Percentiles rank a stretch among this genome's conserved stretches.
These are phyloP conservation scores for Zeugodacus cucurbitae DNA, from an alignment of 1,140 invertebrate genomes.

Conservation along the genomic window DNA sequence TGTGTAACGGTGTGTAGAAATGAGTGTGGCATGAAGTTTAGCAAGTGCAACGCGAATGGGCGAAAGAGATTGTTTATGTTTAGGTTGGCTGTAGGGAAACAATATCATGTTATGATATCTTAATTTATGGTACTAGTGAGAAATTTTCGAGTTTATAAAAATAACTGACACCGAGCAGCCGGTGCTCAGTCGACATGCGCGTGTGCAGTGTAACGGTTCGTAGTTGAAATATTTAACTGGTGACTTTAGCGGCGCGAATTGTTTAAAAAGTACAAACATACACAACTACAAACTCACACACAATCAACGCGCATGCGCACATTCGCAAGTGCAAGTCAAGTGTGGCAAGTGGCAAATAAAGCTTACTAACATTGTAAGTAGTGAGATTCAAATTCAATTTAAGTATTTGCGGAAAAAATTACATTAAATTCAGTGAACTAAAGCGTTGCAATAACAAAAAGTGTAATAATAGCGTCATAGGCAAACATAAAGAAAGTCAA, in stretches of 20 bases:
- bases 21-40: constrained; percentile 38
- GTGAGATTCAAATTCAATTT: background rate
- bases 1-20: background rate
- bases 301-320: background rate
- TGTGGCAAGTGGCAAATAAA: background rate
- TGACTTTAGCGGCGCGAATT: background rate
- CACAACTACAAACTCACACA: background rate
- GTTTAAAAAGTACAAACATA: background rate
- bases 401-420: background rate
- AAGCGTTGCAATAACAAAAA: constrained; percentile 19
- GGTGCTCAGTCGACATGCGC: constrained; percentile 42
- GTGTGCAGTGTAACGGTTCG: constrained; percentile 38
- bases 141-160: constrained; percentile 42
- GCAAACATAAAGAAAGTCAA: background rate
- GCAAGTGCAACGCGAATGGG: background rate
- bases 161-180: background rate
- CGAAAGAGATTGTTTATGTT: background rate
- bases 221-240: background rate
- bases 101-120: background rate
- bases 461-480: background rate
- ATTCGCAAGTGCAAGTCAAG: background rate
- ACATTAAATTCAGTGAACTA: constrained; percentile 8
- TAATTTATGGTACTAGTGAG: background rate
- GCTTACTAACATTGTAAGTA: background rate
- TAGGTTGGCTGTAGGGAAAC: background rate